Base-by-base conservation (phyloP, 2,888 invertebrate genomes). In the Cheilosia grossa region DNA sequence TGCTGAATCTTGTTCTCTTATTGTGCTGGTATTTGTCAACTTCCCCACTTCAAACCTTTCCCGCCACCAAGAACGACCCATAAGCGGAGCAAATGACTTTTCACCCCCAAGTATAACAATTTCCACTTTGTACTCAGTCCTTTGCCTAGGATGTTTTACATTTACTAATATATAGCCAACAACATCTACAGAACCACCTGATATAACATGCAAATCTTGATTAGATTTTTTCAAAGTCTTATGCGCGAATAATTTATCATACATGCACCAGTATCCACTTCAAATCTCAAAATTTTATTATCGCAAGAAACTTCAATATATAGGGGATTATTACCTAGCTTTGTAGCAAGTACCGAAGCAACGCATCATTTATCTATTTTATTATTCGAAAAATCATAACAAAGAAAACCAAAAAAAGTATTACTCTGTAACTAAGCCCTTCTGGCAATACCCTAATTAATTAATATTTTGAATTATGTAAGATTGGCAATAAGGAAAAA, bases 301-400 rank as follows among this genome's bases (percentile, higher is more conserved):
- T 66, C 51, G 15, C 66, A 66, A 66, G 40, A 40, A 13, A 53
- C n/a, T 17, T 66, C 40, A 40, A 66, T 66, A n/a, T 40, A 42
- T 2, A 53, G 10, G 13, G 21, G 66, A 40, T 24, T 21, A 42
- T 53, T 53, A 51, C 64, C 37, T 24, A 64, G 40, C 9, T 24
- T 49, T n/a, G n/a, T n/a, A n/a, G n/a, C n/a, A n/a, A n/a, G n/a
- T n/a, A n/a, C n/a, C n/a, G n/a, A n/a, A n/a, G n/a, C n/a, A n/a
- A n/a, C n/a, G n/a, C n/a, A n/a, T n/a, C n/a, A n/a, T n/a, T n/a
- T n/a, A n/a, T n/a, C n/a, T n/a, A n/a, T n/a, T n/a, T n/a, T n/a
- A n/a, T n/a, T n/a, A n/a, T n/a, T n/a, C n/a, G n/a, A n/a, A n/a
- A n/a, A n/a, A n/a, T n/a, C n/a, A n/a, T n/a, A n/a, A n/a, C n/a